Conservation (phyloP, 2,888 invertebrate genomes). For the Sericinus montela region DNA sequence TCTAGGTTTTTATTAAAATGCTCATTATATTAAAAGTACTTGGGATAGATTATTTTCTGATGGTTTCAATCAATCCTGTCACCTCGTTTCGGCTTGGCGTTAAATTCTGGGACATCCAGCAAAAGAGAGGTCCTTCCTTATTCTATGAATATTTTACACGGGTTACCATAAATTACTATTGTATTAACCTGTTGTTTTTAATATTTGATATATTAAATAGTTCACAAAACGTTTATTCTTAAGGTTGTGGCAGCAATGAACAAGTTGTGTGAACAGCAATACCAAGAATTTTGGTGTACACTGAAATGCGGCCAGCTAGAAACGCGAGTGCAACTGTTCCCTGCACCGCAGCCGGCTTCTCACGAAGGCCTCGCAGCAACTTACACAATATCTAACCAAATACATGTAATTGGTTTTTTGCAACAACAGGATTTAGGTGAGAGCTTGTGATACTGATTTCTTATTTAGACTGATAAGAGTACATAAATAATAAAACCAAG, state of each 20-base stretch:
- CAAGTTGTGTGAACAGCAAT: constrained; percentile 65
- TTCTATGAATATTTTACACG: too few species aligned
- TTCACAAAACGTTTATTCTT: not conserved
- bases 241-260: constrained; percentile 58
- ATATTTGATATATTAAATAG: not conserved
- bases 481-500: too few species aligned
- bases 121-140: not conserved
- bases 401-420: constrained; percentile 93
- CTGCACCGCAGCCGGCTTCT: constrained; percentile 75
- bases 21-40: not conserved
- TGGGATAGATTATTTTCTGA: not conserved
- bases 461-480: too few species aligned
- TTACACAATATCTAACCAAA: constrained; percentile 82
- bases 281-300: constrained; percentile 66
- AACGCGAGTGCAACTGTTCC: constrained; percentile 63
- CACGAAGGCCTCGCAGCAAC: constrained; percentile 81
- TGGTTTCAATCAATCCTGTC: not conserved
- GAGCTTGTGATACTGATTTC: too few species aligned
- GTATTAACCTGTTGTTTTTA: too few species aligned
- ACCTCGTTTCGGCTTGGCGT: not conserved
- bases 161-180: too few species aligned
- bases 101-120: not conserved
- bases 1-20: constrained; percentile 1
- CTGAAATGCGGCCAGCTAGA: constrained; percentile 70
- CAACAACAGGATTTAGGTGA: constrained; percentile 89